phyloP scores from a whole-genome alignment of 2,797 vertebrate genomes.

The Melopsittacus undulatus region DNA sequence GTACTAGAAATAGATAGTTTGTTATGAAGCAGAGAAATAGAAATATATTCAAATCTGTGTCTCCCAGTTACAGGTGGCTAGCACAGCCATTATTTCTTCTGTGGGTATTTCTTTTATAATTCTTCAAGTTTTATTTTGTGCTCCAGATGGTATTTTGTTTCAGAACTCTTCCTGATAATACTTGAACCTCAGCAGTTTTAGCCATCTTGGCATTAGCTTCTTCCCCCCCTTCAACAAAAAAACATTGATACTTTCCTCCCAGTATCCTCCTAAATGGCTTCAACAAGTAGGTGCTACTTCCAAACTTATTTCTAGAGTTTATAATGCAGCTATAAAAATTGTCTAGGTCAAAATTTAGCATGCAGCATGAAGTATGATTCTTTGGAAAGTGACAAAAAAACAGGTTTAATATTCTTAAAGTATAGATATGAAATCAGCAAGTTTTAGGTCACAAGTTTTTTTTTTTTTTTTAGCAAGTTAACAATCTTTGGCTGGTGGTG shows the following conservation, averaged over 20 bases:
- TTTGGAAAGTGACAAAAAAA: neutral
- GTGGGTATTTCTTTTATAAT: neutral
- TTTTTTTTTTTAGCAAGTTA: neutral
- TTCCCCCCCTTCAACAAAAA: neutral
- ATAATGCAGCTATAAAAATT: conserved; percentile 6
- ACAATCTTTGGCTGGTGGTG: neutral
- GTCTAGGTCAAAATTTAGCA: conserved; percentile 12
- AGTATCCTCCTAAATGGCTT: neutral
- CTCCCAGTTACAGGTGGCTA: neutral
- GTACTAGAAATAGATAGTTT: neutral
- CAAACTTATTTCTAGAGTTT: conserved; percentile 22
- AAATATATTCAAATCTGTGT: neutral
- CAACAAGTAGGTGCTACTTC: conserved; percentile 10
- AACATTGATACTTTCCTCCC: neutral
- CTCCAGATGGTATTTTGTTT: neutral
- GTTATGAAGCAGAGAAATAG: neutral
- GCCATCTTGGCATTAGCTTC: neutral
- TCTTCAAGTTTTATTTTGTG: neutral
- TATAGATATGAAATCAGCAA: neutral
- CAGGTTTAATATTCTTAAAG: neutral
- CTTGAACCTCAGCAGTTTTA: neutral
- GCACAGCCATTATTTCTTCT: neutral
- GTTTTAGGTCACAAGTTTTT: neutral
- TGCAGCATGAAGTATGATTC: neutral
- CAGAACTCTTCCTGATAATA: neutral